Base-by-base conservation (phyloP, 2,888 invertebrate species). In the Leptodirus hochenwartii region DNA sequence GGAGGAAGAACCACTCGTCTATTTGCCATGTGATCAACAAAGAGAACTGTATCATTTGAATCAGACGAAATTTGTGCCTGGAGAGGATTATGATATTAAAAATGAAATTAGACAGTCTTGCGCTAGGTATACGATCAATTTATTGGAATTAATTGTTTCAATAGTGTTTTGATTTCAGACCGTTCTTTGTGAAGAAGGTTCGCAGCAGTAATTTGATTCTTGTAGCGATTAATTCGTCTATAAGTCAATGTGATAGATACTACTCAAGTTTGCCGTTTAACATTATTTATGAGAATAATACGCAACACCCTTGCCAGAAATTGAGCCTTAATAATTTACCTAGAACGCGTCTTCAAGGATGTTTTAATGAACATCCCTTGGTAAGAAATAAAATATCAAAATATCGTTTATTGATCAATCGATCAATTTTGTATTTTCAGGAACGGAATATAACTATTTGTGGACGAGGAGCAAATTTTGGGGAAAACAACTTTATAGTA, bases 121-220 rank as follows among this genome's bases (percentile, higher is more conserved):
- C 20, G n/a, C 8, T 20, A 20, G 20, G 20, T 20, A 20, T 8
- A 20, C 20, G n/a, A n/a, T n/a, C n/a, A n/a, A n/a, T n/a, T n/a
- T n/a, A n/a, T n/a, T n/a, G n/a, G n/a, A n/a, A n/a, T n/a, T n/a
- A n/a, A n/a, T n/a, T n/a, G n/a, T n/a, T n/a, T n/a, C n/a, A n/a
- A n/a, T n/a, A n/a, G 9, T 27, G 33, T 63, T 64, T 39, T 16
- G 59, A 58, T 38, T 52, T 36, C 39, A 61, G 69, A 31, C 66
- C 67, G 3, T 81, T 74, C 49, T 73, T 69, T 52, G 67, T 79
- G 1, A 67, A 77, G 39, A 64, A 70, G 45, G 69, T 87, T 20
- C 69, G 72, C 1, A 66, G 75, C 43, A 81, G 81, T 13, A 87
- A 87, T 57, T 57, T 87, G 33, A 47, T 85, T 17, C 54, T 87